Evolutionary conservation across 1,140 invertebrate genomes (phyloP), one percentile per base, ranked within the genome.

Genomic region (Onthophagus taurus): DNA sequence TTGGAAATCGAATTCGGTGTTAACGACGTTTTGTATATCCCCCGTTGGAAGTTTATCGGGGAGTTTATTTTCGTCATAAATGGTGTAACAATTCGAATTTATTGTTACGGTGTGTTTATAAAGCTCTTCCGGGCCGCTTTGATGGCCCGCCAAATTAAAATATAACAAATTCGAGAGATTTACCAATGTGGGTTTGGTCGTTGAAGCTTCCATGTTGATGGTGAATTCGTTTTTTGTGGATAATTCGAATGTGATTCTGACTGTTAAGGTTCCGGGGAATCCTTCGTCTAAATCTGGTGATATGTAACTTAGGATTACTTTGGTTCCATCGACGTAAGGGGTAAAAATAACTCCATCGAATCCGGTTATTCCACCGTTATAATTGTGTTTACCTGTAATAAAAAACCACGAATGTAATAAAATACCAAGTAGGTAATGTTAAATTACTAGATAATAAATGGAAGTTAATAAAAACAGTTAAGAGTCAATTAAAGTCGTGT

Each of bases 101-200:
- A 86, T 58, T 0, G 51, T 61, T 2, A 85, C 57, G 24, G 66
- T 51, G 57, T 88, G 83, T 41, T 78, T 72, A 37, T 74, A 67
- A 1, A 79, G 44, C 49, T 72, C 69, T n/a, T 74, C 59, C 34
- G 65, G 55, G 3, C 70, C 72, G 37, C 60, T 48, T 6, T 51
- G 59, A 54, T 80, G 76, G 4, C 80, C 80, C 21, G 69, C 76
- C 5, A 86, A 60, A 63, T 86, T 86, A 54, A 84, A 83, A 50
- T 80, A 80, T 12, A 72, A 68, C 55, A 81, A 74, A 59, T 77
- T 78, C 2, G 77, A 78, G 14, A 86, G 55, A 55, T 80, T 79
- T 2, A 81, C 63, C 3, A 74, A 70, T 2, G 77, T 83, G 2
- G 71, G 56, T 51, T 71, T 67, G 0, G 71, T 76, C 0, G 71